Percentiles rank a stretch among this genome's conserved stretches.
These are phyloP conservation scores for Drosophila paramelanica DNA, from an alignment of 2,888 invertebrate genomes.

Conservation along the genomic window DNA sequence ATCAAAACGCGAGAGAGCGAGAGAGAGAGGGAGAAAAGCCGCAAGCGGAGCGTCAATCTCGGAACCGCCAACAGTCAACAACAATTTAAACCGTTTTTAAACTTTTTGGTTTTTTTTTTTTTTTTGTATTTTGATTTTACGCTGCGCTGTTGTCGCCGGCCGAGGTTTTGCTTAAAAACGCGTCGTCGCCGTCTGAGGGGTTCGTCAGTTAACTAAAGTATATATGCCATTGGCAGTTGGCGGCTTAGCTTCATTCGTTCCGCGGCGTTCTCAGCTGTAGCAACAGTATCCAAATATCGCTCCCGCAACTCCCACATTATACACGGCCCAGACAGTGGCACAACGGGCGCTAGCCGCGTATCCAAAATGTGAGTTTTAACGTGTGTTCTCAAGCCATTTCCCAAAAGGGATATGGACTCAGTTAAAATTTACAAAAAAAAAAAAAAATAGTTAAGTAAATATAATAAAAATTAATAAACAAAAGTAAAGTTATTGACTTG, in stretches of 20 bases:
- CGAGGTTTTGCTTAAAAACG: conserved; percentile 59
- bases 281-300: conserved; percentile 30
- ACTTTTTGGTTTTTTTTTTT: conserved; percentile 7
- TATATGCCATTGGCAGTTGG: conserved; percentile 75
- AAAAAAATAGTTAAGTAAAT: too few species aligned
- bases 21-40: conserved; percentile 16
- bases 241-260: conserved; percentile 77
- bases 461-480: background rate
- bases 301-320: conserved; percentile 19
- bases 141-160: conserved; percentile 39
- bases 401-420: background rate
- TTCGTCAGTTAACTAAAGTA: conserved; percentile 61
- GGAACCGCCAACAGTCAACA: conserved; percentile 57
- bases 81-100: conserved; percentile 75
- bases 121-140: conserved; percentile 1
- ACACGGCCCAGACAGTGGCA: conserved; percentile 16
- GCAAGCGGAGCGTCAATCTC: conserved; percentile 48
- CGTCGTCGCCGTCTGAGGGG: conserved; percentile 35
- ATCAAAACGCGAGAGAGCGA: conserved; percentile 28
- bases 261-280: conserved; percentile 77
- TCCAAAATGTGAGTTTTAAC: conserved; percentile 43
- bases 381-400: conserved; percentile 3
- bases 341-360: conserved; percentile 37
- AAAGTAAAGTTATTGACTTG: background rate
- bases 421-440: background rate